Evolutionary conservation across 2,797 vertebrate species (phyloP), one percentile per base, ranked within the genome.

Genomic region (Diglossa cyanea): DNA sequence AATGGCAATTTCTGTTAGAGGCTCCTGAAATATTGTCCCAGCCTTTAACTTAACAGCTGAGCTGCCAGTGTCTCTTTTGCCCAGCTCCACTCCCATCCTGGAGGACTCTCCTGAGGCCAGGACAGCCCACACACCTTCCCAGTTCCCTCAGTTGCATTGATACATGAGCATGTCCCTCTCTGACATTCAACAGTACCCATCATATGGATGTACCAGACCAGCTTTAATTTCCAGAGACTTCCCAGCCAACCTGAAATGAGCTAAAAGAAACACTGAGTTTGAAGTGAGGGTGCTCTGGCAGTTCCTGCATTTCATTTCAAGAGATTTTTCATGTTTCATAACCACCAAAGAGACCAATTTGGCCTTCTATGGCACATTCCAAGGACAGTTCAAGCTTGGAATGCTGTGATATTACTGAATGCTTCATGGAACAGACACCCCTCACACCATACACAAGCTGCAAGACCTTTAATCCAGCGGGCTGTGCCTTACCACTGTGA

Each of bases 371-470:
- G 40, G 45, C 3, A 44, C 2, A 0, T 50, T 68, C 45, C 19
- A n/a, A 4, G 35, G 18, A 51, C 40, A 39, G 39, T 23, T 55
- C 11, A 37, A 68, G 30, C 33, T 37, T 14, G 7, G 24, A 73
- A 9, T 33, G 54, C 80, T 26, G 63, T 48, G 57, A 18, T 60
- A 5, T 25, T 3, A 5, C 48, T 24, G 63, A 17, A 35, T 28
- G 62, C 1, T 0, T 17, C 17, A 17, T 0, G 1, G 37, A 44
- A 40, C 26, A 72, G 61, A 33, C 0, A 2, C 61, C 40, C 13
- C 68, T 86, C 82, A 51, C 58, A 44, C 66, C 57, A 21, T 3
- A 14, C 21, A 73, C 25, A 10, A 58, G 21, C 63, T 79, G 48
- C 51, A 44, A 51, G 53, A 44, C 15, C 28, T 33, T 51, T 37